Evolutionary conservation across 2,888 invertebrate genomes (phyloP), one percentile per base, ranked within the genome.

Genomic region (Leptarthrus brevirostris): DNA sequence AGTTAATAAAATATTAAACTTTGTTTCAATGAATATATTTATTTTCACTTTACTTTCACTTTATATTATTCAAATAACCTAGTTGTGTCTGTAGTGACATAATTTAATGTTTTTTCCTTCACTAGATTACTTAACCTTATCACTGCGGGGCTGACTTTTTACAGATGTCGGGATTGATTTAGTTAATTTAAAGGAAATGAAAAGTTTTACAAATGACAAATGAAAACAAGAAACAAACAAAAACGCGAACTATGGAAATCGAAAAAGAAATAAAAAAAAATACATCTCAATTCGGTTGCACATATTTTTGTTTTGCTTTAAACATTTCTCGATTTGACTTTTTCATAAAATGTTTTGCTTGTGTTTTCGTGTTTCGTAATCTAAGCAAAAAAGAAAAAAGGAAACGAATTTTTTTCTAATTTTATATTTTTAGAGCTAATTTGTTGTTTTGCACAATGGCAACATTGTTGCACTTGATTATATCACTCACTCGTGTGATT

Each of bases 381-480:
- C 36, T 52, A 49, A 69, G 52, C 49, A 69, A 69, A 52, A 66
- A 54, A 54, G 26, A 34, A 69, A 71, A 54, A 54, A 54, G 26
- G 52, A 69, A 71, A 54, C 34, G 16, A 26, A 36, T 22, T 71
- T 54, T 54, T 36, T 34, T 69, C 52, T 49, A 47, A 34, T 69
- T 52, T 16, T 20, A 54, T 53, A 36, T 52, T 20, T 70, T 70
- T 52, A 30, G 30, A 44, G 20, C 40, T 54, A 70, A 70, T 74
- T 74, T 74, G 53, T 74, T 74, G 24, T 70, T 70, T 74, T 61
- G 73, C 73, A 73, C 64, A 73, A 16, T 40, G 52, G 73, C 73
- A 73, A 73, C 73, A 72, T 73, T 73, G 73, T 73, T 73, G 73
- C 73, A 73, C 64, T 52, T 64, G 34, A 61, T 71, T 72, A 72